Base-by-base conservation (phyloP, 2,888 invertebrate genomes). In the Euphydryas editha region DNA sequence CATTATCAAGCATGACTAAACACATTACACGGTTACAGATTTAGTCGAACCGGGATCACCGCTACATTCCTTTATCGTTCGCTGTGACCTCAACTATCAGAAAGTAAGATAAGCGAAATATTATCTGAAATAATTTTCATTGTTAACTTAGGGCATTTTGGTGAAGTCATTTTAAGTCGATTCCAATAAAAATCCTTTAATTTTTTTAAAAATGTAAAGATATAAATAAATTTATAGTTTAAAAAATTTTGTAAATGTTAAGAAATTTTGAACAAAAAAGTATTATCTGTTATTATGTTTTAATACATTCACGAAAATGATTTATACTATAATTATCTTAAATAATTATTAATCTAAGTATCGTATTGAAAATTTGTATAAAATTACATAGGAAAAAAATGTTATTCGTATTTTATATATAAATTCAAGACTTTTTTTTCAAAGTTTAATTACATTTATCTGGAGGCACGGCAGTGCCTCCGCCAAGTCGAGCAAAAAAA, bases 21-120 rank as follows among this genome's bases (percentile, higher is more conserved):
- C 60, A 60, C 18, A 51, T 60, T 60, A 36, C 30, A 59, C 17
- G 30, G 30, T 54, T 54, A 36, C 54, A 54, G 36, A 54, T 57
- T 57, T 39, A 57, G 57, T 20, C 42, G 6, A 21, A 39, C 4
- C 37, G 18, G 39, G 42, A 20, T 20, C 20, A 57, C 42, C 20
- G 42, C 57, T 20, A 57, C 42, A 57, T 39, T 57, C 42, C 42
- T 57, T 57, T 39, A 57, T 57, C 39, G 20, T 42, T 57, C 57
- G n/a, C 57, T 20, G 17, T 54, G 54, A 54, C 30, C 54, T 24
- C 5, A n/a, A 54, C 10, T 17, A 54, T 30, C 54, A 17, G 54
- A 54, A 24, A 24, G 51, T 24, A n/a, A 51, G 24, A 51, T 18
- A 17, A 15, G 54, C 54, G 2, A 36, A 30, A 36, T n/a, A 54